Evolutionary conservation across 1,140 invertebrate genomes (phyloP), one percentile per base, ranked within the genome.

Genomic region (Anoplolepis gracilipes): DNA sequence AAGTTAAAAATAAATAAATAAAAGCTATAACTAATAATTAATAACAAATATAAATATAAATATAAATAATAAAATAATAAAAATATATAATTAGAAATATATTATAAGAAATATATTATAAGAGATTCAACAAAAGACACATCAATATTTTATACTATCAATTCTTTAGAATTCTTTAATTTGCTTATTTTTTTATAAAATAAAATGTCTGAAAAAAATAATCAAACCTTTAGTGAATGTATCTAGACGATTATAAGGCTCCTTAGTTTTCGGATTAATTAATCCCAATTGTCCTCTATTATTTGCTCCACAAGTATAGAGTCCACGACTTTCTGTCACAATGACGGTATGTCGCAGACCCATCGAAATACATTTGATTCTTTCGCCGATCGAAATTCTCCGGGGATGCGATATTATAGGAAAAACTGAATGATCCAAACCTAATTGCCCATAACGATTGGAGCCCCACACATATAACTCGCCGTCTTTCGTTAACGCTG

Each of bases 381-480:
- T 90, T 7, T 70, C 30, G 19, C 22, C 39, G 0, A 90, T n/a
- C 0, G 59, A 11, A 0, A 92, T 22, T 73, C 82, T 89, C 0
- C 69, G 36, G 0, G 92, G 91, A 22, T 88, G 55, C 0, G 87
- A 36, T n/a, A 77, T 39, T 62, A 62, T 70, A 10, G 49, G 6
- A 73, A 64, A 64, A 49, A 73, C 33, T 25, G 39, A 33, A 65
- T 36, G 53, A 49, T 84, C 59, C 0, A 85, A 11, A 2, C 97
- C 97, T 36, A 98, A 92, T 91, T 98, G 97, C 25, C 97, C 97
- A 92, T 97, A 96, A 59, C 93, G 94, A 93, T 98, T 98, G 19
- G 97, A 97, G 4, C 97, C 97, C 97, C 97, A 98, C 1, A 97
- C 96, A 94, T 96, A 97, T 1, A 98, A 86, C 8, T 96, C 95